phyloP scores from a whole-genome alignment of 2,797 vertebrate species.

The Salmo trutta region DNA sequence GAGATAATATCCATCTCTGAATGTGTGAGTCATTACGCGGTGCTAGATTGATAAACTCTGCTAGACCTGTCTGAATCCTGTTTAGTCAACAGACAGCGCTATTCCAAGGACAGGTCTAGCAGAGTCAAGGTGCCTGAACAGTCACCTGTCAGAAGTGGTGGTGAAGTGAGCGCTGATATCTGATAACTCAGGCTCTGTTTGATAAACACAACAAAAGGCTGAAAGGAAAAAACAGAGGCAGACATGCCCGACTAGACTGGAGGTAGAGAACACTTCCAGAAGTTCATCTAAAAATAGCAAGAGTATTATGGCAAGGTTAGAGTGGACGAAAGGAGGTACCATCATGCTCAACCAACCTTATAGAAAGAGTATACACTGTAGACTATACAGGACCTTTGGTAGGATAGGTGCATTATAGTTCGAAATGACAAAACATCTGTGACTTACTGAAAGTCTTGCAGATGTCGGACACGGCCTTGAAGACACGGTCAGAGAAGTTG shows the following conservation, averaged over 20 bases:
- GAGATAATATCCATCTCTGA: slow-evolving; percentile 7
- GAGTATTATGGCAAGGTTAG: slow-evolving; percentile 9
- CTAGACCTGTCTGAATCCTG: neutral
- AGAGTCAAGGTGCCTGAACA: slow-evolving; percentile 6
- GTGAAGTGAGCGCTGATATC: neutral
- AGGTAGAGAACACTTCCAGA: slow-evolving; percentile 24
- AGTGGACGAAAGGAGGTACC: neutral
- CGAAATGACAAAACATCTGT: neutral
- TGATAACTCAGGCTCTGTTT: slow-evolving; percentile 49
- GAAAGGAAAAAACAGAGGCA: slow-evolving; percentile 14
- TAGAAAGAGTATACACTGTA: neutral
- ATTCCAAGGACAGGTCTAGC: slow-evolving; percentile 45
- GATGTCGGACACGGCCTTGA: slow-evolving; percentile 98
- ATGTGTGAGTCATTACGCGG: slow-evolving; percentile 26
- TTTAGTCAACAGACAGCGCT: slow-evolving; percentile 63
- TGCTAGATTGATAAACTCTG: slow-evolving; percentile 55
- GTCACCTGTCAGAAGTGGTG: slow-evolving; percentile 9
- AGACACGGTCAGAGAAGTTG: slow-evolving; percentile 98
- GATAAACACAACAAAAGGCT: slow-evolving; percentile 56
- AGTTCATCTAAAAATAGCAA: slow-evolving; percentile 36
- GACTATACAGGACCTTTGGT: neutral
- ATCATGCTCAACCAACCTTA: neutral
- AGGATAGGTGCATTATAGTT: neutral
- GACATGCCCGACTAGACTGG: slow-evolving; percentile 34
- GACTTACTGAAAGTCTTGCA: slow-evolving; percentile 99